phyloP scores from a whole-genome alignment of 2,888 invertebrate species.

The Ptychoptera albimana region DNA sequence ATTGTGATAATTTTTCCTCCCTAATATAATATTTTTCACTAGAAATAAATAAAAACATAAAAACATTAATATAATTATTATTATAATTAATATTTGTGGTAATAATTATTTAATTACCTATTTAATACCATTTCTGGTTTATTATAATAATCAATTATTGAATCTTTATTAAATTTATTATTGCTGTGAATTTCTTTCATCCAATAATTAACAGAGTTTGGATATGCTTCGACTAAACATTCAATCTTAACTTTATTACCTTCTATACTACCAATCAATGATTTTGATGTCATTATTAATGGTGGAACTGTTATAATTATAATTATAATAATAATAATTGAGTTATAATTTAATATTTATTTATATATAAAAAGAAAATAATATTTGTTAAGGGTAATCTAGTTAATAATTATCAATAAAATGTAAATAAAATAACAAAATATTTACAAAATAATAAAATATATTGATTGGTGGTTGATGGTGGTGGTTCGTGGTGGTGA shows the following conservation, averaged over 20 bases:
- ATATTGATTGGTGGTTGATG: too few species aligned
- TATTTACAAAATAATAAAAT: too few species aligned
- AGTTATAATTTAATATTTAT: not conserved
- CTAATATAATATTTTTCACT: conserved; percentile 48
- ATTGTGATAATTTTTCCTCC: conserved; percentile 40
- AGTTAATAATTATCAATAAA: too few species aligned
- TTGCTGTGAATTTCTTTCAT: conserved; percentile 7
- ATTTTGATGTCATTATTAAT: conserved; percentile 7
- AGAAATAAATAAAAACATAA: conserved; percentile 16
- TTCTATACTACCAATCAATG: conserved; percentile 6
- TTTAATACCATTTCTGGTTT: conserved; percentile 5
- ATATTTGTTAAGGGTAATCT: too few species aligned
- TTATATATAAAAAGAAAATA: too few species aligned
- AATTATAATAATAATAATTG: not conserved
- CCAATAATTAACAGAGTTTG: conserved; percentile 9
- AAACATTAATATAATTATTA: not conserved
- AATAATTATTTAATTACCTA: conserved; percentile 7
- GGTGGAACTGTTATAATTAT: conserved; percentile 9
- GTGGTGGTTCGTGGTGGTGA: too few species aligned
- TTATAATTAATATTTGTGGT: not conserved
- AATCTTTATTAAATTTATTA: not conserved
- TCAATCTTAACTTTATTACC: conserved; percentile 5
- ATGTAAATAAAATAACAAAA: too few species aligned
- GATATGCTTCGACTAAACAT: conserved; percentile 7
- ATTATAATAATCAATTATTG: not conserved